Base-by-base conservation (phyloP, 2,113 vertebrate species). In the Oceanodroma tethys region DNA sequence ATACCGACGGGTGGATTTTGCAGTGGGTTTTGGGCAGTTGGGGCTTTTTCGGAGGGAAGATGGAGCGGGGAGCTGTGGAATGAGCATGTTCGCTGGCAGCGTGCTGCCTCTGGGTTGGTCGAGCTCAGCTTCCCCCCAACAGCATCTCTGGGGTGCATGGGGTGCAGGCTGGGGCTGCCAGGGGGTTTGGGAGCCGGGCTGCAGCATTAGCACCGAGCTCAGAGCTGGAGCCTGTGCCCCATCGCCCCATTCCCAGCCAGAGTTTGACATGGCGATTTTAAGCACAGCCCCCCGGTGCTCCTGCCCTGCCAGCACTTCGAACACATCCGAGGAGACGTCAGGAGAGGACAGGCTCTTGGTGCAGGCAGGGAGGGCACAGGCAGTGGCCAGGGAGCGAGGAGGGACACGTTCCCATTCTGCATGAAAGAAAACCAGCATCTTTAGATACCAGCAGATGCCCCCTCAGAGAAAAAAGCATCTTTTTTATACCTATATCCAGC, bases 261-360 rank as follows among this genome's bases (percentile, higher is more conserved):
- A 34, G 34, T 45, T 76, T 4, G 5, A 8, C 6, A 10, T 20
- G 42, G 60, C 18, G 60, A 56, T 75, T 74, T 88, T n/a, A n/a
- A n/a, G n/a, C n/a, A 73, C 2, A 8, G 22, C 4, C 13, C 22
- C 26, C 9, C 6, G 0, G 19, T 0, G 0, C 47, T 78, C 14
- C 52, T 43, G 52, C n/a, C 59, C 59, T 62, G 52, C 19, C 71
- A 48, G 59, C 0, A 1, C 83, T 67, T 50, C 50, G 63, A 88
- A 45, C 20, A 29, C 48, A 52, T 15, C 42, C 0, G 0, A 26
- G 53, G 66, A n/a, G 32, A 40, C 1, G 0, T 4, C 21, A 29
- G 34, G 52, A 42, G 62, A 43, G 10, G 29, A 68, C 4, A 55
- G 40, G 76, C n/a, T 78, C 65, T 22, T 67, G n/a, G 36, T 18